Evolutionary conservation across 30 jellyfish, hydroid and myxozoan species (phyloP), one percentile per base, ranked within the genome.

Genomic region (Clytia hemisphaerica): DNA sequence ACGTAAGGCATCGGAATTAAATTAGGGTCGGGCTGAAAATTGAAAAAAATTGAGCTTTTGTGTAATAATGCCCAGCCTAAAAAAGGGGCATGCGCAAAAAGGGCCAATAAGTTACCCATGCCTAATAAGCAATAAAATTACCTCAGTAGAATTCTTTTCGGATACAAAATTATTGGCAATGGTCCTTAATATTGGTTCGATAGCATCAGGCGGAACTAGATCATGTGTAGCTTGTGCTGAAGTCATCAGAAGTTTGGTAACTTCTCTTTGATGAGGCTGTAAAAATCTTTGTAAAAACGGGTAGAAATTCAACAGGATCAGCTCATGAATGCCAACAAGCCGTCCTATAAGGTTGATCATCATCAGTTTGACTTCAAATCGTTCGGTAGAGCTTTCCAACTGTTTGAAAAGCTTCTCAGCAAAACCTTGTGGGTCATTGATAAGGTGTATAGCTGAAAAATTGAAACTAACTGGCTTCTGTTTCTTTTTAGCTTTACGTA

Each of bases 231-330:
- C 71, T 72, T 90, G 99, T 21, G 99, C 99, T 19, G 94, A 95
- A 77, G 54, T 82, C 45, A 88, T 40, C 37, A 90, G 71, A 57
- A 90, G 69, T 65, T 90, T 90, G 51, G 95, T 90, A 34, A 90
- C 99, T 42, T 83, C 99, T 30, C 95, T 75, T 55, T 90, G 99
- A 58, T 90, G 99, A 15, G 99, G 99, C 72, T 83, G 95, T 4
- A 90, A 75, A 46, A 82, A 77, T 32, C 86, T 55, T 45, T 82
- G 99, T 9, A 83, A 76, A 58, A 76, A 90, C 35, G 95, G 95
- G 76, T 82, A 90, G 51, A 53, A 82, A 73, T 82, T 82, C 37
- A 83, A 66, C 62, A 90, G 42, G 19, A 90, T 68, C 70, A 90
- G 50, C 71, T 90, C 99, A 69, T 90, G 99, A 0, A 88, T 76